Base-by-base conservation (phyloP, 1,140 invertebrate genomes). In the Eupristina koningsbergeri region DNA sequence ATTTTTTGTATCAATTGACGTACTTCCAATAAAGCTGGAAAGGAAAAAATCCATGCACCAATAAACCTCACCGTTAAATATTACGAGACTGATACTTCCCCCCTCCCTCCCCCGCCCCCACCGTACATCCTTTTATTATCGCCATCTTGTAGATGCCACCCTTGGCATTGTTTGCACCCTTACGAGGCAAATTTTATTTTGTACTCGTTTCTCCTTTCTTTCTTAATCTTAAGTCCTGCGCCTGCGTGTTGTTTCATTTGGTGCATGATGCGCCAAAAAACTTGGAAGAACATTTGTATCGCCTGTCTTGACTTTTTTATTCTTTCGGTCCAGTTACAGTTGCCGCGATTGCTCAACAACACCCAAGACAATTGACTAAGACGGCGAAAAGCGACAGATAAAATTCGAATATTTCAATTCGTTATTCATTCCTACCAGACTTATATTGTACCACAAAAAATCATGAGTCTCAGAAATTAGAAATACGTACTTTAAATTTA, bases 21-120 rank as follows among this genome's bases (percentile, higher is more conserved):
- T 1, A 50, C 47, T 50, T 15, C 9, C 15, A 50, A 50, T 50
- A 50, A 50, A 50, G 15, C n/a, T n/a, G n/a, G n/a, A n/a, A n/a
- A n/a, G n/a, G n/a, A n/a, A n/a, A n/a, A n/a, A n/a, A n/a, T n/a
- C n/a, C n/a, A n/a, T n/a, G n/a, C n/a, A 34, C 69, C 80, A 74
- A 81, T 81, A 81, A 74, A 81, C 50, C 36, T 50, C 64, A 45
- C 39, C 78, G 78, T 80, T 80, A 80, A 79, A 15, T 47, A 11
- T 6, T 47, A 3, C 15, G 64, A n/a, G 61, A 34, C 64, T 29
- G 53, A 81, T 61, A 73, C 53, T 58, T n/a, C n/a, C n/a, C n/a
- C n/a, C n/a, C n/a, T n/a, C n/a, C n/a, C n/a, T n/a, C n/a, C n/a
- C n/a, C n/a, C n/a, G n/a, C n/a, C n/a, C n/a, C n/a, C n/a, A n/a